A percentile compares a stretch with the other conserved stretches of the same genome.
phyloP scores from a whole-genome alignment of 2,797 vertebrate genomes.

The Tokudaia tokunoshimensis region DNA sequence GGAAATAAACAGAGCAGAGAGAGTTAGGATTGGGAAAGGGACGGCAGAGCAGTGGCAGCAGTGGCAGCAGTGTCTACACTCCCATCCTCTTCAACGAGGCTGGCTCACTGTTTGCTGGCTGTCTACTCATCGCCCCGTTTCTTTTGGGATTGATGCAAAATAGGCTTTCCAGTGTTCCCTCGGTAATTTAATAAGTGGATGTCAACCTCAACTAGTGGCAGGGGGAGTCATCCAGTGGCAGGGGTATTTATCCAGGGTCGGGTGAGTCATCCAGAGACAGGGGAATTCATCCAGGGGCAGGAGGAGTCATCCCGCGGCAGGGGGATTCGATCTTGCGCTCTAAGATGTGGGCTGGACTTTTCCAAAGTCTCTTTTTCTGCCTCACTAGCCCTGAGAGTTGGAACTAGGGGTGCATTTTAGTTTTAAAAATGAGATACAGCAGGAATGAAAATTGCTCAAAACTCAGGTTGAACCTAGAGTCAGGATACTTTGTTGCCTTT shows the following conservation, averaged over 20 bases:
- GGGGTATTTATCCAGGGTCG: no score
- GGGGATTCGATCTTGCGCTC: not conserved
- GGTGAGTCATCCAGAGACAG: not conserved
- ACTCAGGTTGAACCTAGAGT: not conserved
- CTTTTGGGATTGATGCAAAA: not conserved
- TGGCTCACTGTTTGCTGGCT: not conserved
- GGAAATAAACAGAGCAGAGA: not conserved
- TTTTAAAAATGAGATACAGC: not conserved
- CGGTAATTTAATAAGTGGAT: not conserved
- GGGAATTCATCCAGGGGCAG: not conserved
- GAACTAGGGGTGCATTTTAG: not conserved
- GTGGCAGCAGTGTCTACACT: not conserved
- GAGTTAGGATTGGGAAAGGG: not conserved
- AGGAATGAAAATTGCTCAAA: not conserved
- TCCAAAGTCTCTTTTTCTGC: not conserved
- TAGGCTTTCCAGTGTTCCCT: not conserved
- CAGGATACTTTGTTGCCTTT: not conserved
- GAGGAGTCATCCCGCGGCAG: not conserved
- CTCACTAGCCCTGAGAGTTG: not conserved
- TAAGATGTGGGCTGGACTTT: not conserved
- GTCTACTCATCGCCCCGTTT: not conserved
- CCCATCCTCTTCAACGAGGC: not conserved
- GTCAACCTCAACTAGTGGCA: not conserved
- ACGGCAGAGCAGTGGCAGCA: no score
- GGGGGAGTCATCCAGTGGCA: not conserved